A percentile compares a stretch with the other conserved stretches of the same genome.
Evolutionary conservation across 2,797 vertebrate species (phyloP).

Genomic region (Cuculus canorus): DNA sequence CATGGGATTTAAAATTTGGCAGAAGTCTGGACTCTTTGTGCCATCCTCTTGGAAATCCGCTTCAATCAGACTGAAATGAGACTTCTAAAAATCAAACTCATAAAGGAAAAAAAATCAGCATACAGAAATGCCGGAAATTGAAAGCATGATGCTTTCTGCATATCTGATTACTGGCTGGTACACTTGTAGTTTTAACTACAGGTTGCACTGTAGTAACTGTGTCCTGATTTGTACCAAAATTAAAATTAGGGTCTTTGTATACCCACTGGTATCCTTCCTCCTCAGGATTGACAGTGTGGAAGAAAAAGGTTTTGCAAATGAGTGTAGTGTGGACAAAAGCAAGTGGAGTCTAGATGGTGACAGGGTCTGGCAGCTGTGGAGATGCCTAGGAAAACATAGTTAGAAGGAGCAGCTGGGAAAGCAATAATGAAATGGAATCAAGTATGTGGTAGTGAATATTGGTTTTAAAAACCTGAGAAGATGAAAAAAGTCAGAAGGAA

Average conservation of each 20-base stretch:
- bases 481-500: not conserved
- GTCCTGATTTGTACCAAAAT: not conserved
- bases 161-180: not conserved
- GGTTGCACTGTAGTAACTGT: not conserved
- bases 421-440: rapidly evolving
- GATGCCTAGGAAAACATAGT: not conserved
- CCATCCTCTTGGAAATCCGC: not conserved
- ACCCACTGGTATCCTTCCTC: not conserved
- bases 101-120: not conserved
- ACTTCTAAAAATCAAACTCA: not conserved
- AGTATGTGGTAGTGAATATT: not conserved
- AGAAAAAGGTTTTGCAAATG: not conserved
- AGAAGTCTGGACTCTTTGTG: not conserved
- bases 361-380: not conserved
- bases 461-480: not conserved
- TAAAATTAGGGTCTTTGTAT: not conserved
- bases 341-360: not conserved
- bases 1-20: not conserved
- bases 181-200: not conserved
- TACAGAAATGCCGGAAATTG: not conserved
- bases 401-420: not conserved
- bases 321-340: not conserved
- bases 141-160: not conserved
- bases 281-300: not conserved
- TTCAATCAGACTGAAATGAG: not conserved